A percentile compares a stretch with the other conserved stretches of the same genome.
These are phyloP conservation scores for Cylindroiulus punctatus DNA, from an alignment of 2,888 invertebrate species.

Conservation along the genomic window DNA sequence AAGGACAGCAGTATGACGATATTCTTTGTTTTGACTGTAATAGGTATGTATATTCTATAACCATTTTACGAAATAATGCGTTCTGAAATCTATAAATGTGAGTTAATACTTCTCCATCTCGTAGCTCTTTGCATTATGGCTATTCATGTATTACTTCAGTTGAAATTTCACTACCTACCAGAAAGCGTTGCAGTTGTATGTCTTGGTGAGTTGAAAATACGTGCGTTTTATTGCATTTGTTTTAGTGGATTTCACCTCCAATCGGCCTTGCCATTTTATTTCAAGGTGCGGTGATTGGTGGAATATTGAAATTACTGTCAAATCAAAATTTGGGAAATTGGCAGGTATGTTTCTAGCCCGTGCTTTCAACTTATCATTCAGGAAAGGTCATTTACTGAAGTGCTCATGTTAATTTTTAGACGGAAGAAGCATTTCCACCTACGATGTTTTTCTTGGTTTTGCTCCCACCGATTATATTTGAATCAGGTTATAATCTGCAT, in stretches of 20 bases:
- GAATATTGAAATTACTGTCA: slow-evolving; percentile 88
- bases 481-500: slow-evolving; percentile 98
- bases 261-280: no score
- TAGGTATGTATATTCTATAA: slow-evolving; percentile 71
- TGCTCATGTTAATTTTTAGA: slow-evolving; percentile 71
- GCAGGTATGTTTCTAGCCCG: slow-evolving; percentile 69
- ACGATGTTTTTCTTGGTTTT: slow-evolving; percentile 97
- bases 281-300: slow-evolving; percentile 86
- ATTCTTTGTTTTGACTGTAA: slow-evolving; percentile 95
- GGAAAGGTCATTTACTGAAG: no score
- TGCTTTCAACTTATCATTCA: no score
- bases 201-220: slow-evolving; percentile 69
- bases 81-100: no score
- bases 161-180: slow-evolving; percentile 95
- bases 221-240: neutral
- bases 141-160: slow-evolving; percentile 94
- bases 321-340: slow-evolving; percentile 90
- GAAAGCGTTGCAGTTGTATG: slow-evolving; percentile 98
- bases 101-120: slow-evolving; percentile 53
- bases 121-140: slow-evolving; percentile 90
- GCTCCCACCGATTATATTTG: slow-evolving; percentile 98
- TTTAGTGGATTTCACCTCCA: no score
- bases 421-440: slow-evolving; percentile 97
- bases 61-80: no score
- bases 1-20: slow-evolving; percentile 97